Percentiles rank a stretch among this genome's conserved stretches.
Evolutionary conservation across 2,888 invertebrate genomes (phyloP).

Genomic region (Ferrisia virgata): DNA sequence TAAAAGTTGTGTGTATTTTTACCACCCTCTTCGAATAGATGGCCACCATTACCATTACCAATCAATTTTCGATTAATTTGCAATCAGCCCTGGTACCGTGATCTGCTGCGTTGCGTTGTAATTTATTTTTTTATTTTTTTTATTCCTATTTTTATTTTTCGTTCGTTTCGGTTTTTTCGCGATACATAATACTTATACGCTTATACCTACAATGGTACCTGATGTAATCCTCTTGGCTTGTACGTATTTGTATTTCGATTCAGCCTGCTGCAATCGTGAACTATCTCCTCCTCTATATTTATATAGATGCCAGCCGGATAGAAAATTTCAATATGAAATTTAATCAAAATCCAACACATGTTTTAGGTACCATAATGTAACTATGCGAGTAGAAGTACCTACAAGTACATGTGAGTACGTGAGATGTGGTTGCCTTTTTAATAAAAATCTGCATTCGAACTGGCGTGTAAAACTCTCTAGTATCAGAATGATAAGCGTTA

Average conservation of each 20-base stretch:
- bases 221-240: too few species aligned
- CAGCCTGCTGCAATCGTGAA: too few species aligned
- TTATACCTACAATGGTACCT: too few species aligned
- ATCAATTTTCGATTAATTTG: neutral
- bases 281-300: too few species aligned
- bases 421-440: neutral
- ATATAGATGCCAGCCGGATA: too few species aligned
- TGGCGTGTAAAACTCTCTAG: neutral
- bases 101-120: too few species aligned
- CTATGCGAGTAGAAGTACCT: too few species aligned
- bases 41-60: neutral
- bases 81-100: neutral
- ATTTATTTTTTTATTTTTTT: too few species aligned
- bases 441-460: neutral
- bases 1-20: neutral
- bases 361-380: neutral
- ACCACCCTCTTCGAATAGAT: neutral
- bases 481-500: neutral
- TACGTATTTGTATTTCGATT: too few species aligned
- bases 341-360: neutral
- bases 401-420: neutral
- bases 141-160: too few species aligned
- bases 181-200: too few species aligned
- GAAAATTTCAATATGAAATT: neutral
- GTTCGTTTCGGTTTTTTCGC: too few species aligned